These are phyloP conservation scores for Loripinus fragilis DNA, from an alignment of 2,888 invertebrate species.

Conservation along the genomic window DNA sequence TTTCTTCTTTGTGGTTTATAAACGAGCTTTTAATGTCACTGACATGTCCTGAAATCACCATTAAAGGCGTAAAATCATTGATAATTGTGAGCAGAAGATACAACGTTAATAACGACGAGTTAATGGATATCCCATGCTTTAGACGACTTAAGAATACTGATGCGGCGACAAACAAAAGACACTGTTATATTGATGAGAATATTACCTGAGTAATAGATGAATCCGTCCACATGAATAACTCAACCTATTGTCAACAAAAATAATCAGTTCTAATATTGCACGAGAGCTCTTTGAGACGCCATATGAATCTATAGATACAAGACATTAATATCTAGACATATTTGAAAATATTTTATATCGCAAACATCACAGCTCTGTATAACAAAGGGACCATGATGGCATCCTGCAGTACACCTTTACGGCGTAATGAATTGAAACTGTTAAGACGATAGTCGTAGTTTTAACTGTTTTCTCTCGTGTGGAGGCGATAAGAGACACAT, in stretches of 20 bases:
- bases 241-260: conserved; percentile 22
- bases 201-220: conserved; percentile 19
- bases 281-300: conserved; percentile 32
- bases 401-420: conserved; percentile 41
- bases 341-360: conserved; percentile 45
- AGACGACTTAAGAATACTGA: conserved; percentile 11
- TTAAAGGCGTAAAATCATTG: not conserved
- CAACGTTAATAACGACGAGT: conserved; percentile 1
- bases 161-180: conserved; percentile 18
- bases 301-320: conserved; percentile 46
- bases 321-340: conserved; percentile 59
- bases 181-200: conserved; percentile 30
- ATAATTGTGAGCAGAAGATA: conserved; percentile 6
- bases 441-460: conserved; percentile 9
- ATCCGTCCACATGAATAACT: conserved; percentile 7
- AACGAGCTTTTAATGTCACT: not conserved
- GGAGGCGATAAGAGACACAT: conserved; percentile 7
- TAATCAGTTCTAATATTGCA: conserved; percentile 54
- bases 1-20: not conserved
- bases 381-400: conserved; percentile 38
- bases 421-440: conserved; percentile 38
- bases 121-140: conserved; percentile 12
- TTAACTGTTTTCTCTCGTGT: not conserved
- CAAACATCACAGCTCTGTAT: conserved; percentile 44
- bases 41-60: not conserved